Percentiles rank a stretch among this genome's conserved stretches.
These are phyloP conservation scores for Coleophora deauratella DNA, from an alignment of 2,888 invertebrate species.

Conservation along the genomic window DNA sequence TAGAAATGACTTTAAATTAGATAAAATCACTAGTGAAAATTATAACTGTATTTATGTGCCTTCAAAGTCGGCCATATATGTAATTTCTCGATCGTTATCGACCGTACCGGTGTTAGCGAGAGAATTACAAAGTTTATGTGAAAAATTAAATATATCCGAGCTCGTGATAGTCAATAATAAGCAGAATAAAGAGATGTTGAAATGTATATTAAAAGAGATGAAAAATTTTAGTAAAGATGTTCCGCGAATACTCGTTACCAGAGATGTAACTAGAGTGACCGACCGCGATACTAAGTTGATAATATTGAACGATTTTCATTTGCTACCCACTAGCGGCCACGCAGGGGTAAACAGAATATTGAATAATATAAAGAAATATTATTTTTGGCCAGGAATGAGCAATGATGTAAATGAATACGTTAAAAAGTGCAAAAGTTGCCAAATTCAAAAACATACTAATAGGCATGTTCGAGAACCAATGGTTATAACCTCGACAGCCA, in stretches of 20 bases:
- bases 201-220: neutral
- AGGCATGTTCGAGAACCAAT: constrained; percentile 10
- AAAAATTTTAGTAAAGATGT: neutral
- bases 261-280: neutral
- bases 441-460: constrained; percentile 13
- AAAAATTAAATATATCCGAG: neutral
- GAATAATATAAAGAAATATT: too few relatives aligned
- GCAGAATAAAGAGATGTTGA: neutral
- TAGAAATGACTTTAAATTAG: neutral
- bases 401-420: neutral
- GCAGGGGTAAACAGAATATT: too few relatives aligned
- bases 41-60: neutral
- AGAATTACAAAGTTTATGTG: neutral
- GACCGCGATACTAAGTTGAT: constrained; percentile 4
- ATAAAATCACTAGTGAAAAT: neutral
- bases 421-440: too few relatives aligned
- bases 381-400: constrained; percentile 9
- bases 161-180: neutral
- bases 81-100: too few relatives aligned
- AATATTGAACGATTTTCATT: constrained; percentile 13
- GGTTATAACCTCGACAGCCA: constrained; percentile 10
- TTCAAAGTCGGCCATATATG: neutral
- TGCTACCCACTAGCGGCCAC: constrained; percentile 13
- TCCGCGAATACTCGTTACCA: neutral
- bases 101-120: neutral